A percentile compares a stretch with the other conserved stretches of the same genome.
phyloP scores from a whole-genome alignment of 2,113 vertebrate genomes.

The western clawed frog (Xenopus tropicalis) region UCB_Xtro_10.0 CM004443.2:171157501-171158000 shows the following conservation, averaged over 20 bases:
- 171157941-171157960: slow-evolving; percentile 53
- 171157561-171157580: slow-evolving; percentile 17
- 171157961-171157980: slow-evolving; percentile 59
- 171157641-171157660: slow-evolving; percentile 30
- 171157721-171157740: slow-evolving; percentile 8
- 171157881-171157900: slow-evolving; percentile 47
- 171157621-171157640: slow-evolving; percentile 22
- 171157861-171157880: slow-evolving; percentile 58
- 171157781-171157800: slow-evolving; percentile 13
- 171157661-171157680: slow-evolving; percentile 31
- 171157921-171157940: slow-evolving; percentile 56
- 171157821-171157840: slow-evolving; percentile 10
- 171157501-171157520: slow-evolving; percentile 25
- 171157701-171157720: slow-evolving; percentile 30
- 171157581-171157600: slow-evolving; percentile 5
- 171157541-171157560: slow-evolving; percentile 21
- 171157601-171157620: slow-evolving; percentile 19
- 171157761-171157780: slow-evolving; percentile 26
- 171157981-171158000: slow-evolving; percentile 51
- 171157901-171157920: slow-evolving; percentile 54
- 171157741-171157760: slow-evolving; percentile 18
- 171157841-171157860: slow-evolving; percentile 32
- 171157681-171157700: slow-evolving; percentile 17
- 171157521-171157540: slow-evolving; percentile 24
- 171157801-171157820: slow-evolving; percentile 11